Percentiles rank a stretch among this genome's conserved stretches.
Evolutionary conservation across 2,888 invertebrate species (phyloP).

Genomic region (Steinernema hermaphroditum): DNA sequence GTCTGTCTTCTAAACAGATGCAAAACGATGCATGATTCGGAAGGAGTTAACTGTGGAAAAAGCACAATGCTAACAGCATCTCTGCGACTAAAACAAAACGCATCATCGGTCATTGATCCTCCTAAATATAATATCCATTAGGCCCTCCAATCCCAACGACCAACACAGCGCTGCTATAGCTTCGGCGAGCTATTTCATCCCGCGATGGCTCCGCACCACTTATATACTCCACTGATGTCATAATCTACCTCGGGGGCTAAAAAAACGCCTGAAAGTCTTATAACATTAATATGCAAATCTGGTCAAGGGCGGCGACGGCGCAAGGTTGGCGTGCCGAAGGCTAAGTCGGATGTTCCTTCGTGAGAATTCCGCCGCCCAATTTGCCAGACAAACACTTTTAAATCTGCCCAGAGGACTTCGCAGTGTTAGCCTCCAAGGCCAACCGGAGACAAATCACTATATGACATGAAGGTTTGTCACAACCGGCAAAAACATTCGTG

Average conservation of each 20-base stretch:
- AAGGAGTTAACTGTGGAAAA: neutral
- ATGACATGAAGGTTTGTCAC: neutral
- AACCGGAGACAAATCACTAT: neutral
- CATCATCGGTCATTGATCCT: slow-evolving; percentile 21
- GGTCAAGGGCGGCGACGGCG: neutral
- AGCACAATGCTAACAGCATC: neutral
- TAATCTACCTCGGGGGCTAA: neutral
- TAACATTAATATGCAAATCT: slow-evolving; percentile 19
- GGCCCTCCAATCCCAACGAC: slow-evolving; percentile 3
- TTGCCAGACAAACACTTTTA: neutral
- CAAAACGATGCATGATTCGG: neutral
- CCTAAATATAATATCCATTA: slow-evolving; percentile 26
- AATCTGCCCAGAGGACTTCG: slow-evolving; percentile 16
- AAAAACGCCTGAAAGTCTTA: neutral
- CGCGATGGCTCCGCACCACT: neutral
- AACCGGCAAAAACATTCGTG: slow-evolving; percentile 9
- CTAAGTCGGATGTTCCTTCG: slow-evolving; percentile 11
- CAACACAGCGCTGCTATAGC: slow-evolving; percentile 8
- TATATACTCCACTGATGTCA: slow-evolving; percentile 14
- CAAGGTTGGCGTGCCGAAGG: neutral
- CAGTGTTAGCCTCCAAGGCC: neutral
- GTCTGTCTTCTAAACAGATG: neutral
- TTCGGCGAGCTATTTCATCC: neutral
- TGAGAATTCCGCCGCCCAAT: neutral
- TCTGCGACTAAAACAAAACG: slow-evolving; percentile 6